Percentiles rank a stretch among this genome's conserved stretches.
phyloP scores from a whole-genome alignment of 2,113 vertebrate species.

The Abramis brama region DNA sequence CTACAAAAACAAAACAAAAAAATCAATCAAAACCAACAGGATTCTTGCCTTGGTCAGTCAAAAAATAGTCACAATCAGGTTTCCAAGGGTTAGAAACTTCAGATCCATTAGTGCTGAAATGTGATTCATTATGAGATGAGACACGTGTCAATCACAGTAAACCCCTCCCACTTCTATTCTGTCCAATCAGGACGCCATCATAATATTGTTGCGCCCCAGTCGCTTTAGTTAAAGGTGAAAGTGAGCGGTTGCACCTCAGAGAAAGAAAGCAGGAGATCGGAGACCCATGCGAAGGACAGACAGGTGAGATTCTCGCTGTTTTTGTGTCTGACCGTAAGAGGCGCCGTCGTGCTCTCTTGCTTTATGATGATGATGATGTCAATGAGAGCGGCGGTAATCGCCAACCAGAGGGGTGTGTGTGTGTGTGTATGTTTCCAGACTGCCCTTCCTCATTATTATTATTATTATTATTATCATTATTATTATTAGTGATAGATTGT shows the following conservation, averaged over 20 bases:
- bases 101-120: background rate
- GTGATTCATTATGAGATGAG: background rate
- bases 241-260: background rate
- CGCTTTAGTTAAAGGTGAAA: background rate
- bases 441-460: slow-evolving; percentile 46
- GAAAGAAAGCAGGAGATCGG: slow-evolving; percentile 26
- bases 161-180: slow-evolving; percentile 14
- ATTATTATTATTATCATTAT: background rate
- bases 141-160: background rate
- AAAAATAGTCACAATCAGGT: background rate
- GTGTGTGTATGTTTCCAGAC: slow-evolving; percentile 34
- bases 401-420: slow-evolving; percentile 39
- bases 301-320: slow-evolving; percentile 54
- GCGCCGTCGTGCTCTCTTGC: slow-evolving; percentile 32
- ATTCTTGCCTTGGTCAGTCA: background rate
- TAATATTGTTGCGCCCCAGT: background rate
- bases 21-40: background rate
- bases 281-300: slow-evolving; percentile 20
- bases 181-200: slow-evolving; percentile 11
- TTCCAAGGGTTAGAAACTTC: too few relatives aligned
- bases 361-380: slow-evolving; percentile 46
- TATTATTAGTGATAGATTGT: background rate
- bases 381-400: slow-evolving; percentile 41
- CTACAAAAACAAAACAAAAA: background rate
- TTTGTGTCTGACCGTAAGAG: slow-evolving; percentile 42